Evolutionary conservation across 2,797 vertebrate species (phyloP).

Genomic region (Gymnothorax reevesii): DNA sequence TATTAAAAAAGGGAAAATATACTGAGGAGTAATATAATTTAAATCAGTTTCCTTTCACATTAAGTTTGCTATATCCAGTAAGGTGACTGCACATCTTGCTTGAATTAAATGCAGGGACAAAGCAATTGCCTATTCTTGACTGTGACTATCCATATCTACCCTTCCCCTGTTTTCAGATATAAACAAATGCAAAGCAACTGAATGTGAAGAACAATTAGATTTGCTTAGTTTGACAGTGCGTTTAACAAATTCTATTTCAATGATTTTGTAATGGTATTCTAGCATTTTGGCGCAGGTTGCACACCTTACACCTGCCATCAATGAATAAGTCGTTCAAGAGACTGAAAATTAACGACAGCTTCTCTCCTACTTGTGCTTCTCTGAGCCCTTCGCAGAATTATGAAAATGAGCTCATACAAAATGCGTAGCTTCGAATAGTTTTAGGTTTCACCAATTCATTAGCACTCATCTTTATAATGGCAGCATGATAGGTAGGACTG

Average conservation of each 20-base stretch:
- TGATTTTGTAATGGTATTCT: background rate
- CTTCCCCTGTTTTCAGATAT: background rate
- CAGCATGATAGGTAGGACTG: too few species aligned
- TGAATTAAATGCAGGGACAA: background rate
- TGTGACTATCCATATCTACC: background rate
- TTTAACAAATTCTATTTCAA: background rate
- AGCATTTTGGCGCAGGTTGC: background rate
- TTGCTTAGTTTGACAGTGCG: background rate
- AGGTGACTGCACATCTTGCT: background rate
- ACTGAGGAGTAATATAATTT: background rate
- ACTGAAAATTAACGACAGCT: background rate
- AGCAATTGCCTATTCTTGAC: background rate
- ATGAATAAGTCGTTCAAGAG: background rate
- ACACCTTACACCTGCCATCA: background rate
- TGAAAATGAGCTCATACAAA: background rate
- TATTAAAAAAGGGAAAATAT: background rate
- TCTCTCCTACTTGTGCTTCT: background rate
- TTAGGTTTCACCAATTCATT: background rate
- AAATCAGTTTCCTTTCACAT: background rate
- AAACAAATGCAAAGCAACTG: too few species aligned
- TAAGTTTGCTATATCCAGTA: background rate
- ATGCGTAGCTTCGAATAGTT: background rate
- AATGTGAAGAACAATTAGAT: too few species aligned
- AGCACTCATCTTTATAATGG: background rate
- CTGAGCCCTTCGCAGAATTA: background rate